Base-by-base conservation (phyloP, 2,797 vertebrate genomes). In the Anguilla marmorata region DNA sequence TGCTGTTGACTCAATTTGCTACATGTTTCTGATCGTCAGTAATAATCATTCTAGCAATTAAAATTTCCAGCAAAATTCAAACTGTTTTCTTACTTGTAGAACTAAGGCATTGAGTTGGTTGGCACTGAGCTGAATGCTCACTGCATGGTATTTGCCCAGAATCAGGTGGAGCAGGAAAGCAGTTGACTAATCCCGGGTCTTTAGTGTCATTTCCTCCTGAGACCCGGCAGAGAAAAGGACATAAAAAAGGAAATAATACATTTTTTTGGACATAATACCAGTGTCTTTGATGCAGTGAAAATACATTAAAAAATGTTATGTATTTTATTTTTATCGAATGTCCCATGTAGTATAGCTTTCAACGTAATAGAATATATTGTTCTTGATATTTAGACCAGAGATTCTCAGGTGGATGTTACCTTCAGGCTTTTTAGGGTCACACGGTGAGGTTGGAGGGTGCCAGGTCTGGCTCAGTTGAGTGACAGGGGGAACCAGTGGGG, bases 401-500 rank as follows among this genome's bases (percentile, higher is more conserved):
- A 69, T 19, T 24, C 60, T 63, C 3, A 63, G n/a, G 63, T 6
- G 63, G 19, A 69, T 69, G 27, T 84, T 90, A 90, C 88, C 90
- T 86, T 89, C 87, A 56, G 41, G 60, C 27, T 87, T 87, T 54
- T 83, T 86, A 56, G 85, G 76, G 84, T 89, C 69, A 85, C 58
- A 16, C 3, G 16, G 88, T 79, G 14, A 83, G 80, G 50, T 24
- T 60, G 63, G 84, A 84, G 89, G 89, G 76, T 94, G 56, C 90
- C 92, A 91, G 21, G 86, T 92, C 83, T 5, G 3, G 58, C 93
- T 90, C 27, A 95, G 90, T 79, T 90, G 91, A 16, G 91, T 89
- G 21, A 56, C 45, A 50, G 72, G 56, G 8, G 41, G 86, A 58
- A 4, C 16, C 76, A 56, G 54, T 30, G 37, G 88, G 24, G 89